phyloP scores from a whole-genome alignment of 2,113 vertebrate species.

The Macaca fascicularis region T2T-MFA8v1.1 NC_088376.1:175060501-175061000 shows the following conservation, averaged over 20 bases:
- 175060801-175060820: conserved; percentile 42
- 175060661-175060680: neutral
- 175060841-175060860: conserved; percentile 10
- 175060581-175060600: neutral
- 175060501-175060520: neutral
- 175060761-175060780: conserved; percentile 4
- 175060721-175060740: conserved; percentile 20
- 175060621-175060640: no score
- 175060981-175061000: neutral
- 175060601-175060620: neutral
- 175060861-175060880: conserved; percentile 2
- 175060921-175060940: neutral
- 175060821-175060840: neutral
- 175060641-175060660: neutral
- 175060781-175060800: conserved; percentile 16
- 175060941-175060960: conserved; percentile 23
- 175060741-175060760: conserved; percentile 38
- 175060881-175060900: neutral
- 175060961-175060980: neutral
- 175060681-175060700: conserved; percentile 22
- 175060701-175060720: conserved; percentile 36
- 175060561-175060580: neutral
- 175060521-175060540: neutral
- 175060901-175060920: neutral
- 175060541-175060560: neutral